phyloP scores from a whole-genome alignment of 2,888 invertebrate species.

The Ptychoptera contaminata region DNA sequence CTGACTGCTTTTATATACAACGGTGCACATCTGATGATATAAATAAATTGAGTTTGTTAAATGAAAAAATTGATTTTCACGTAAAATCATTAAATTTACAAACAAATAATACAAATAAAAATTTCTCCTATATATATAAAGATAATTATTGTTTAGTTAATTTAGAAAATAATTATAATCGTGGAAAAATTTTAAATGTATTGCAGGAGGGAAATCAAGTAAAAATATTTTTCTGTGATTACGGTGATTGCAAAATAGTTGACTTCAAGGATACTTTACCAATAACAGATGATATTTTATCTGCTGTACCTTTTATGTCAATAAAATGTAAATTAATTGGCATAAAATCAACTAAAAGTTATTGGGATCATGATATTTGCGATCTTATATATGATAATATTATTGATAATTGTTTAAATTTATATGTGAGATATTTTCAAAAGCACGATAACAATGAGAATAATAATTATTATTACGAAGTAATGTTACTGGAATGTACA shows the following conservation, averaged over 20 bases:
- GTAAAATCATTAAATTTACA: background rate
- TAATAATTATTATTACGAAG: constrained; percentile 4
- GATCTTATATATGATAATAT: constrained; percentile 10
- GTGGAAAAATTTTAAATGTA: constrained; percentile 9
- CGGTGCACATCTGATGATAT: background rate
- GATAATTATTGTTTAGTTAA: constrained; percentile 7
- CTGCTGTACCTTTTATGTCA: constrained; percentile 9
- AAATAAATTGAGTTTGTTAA: too few relatives aligned
- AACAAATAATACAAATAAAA: background rate
- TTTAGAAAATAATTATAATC: constrained; percentile 6
- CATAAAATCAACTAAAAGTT: constrained; percentile 6
- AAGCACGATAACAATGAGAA: background rate
- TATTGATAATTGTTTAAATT: constrained; percentile 3
- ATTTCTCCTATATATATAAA: background rate
- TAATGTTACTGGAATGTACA: constrained; percentile 7
- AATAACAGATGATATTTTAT: constrained; percentile 4
- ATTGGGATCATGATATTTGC: constrained; percentile 5
- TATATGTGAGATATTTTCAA: constrained; percentile 7
- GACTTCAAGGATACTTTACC: constrained; percentile 3
- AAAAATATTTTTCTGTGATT: constrained; percentile 10
- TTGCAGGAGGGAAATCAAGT: constrained; percentile 3
- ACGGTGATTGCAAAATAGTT: constrained; percentile 2
- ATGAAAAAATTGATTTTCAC: too few relatives aligned
- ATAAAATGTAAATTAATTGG: constrained; percentile 9
- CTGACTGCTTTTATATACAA: background rate